phyloP scores from a whole-genome alignment of 2,113 vertebrate species.

The Tyrannus savana region DNA sequence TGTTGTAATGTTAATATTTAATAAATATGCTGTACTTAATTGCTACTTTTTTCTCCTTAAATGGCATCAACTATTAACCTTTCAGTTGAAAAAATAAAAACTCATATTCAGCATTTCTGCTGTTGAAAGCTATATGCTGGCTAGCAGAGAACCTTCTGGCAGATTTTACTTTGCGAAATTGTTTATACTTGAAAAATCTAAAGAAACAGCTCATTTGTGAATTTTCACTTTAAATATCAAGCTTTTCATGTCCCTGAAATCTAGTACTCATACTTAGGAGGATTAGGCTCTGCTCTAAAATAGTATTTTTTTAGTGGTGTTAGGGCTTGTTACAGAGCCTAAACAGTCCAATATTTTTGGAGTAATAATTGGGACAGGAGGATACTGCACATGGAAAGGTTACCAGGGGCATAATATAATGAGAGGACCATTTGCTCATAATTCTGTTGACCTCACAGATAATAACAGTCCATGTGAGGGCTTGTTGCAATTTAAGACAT shows the following conservation, averaged over 20 bases:
- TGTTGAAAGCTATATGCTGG: background rate
- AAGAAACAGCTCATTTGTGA: background rate
- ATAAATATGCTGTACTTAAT: slow-evolving; percentile 37
- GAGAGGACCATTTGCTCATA: background rate
- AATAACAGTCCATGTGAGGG: background rate
- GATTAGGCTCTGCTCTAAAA: background rate
- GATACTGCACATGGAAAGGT: background rate
- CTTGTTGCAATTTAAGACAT: background rate
- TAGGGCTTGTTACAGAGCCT: background rate
- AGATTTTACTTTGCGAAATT: background rate
- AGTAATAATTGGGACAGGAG: background rate
- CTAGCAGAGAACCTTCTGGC: background rate
- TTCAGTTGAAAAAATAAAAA: background rate
- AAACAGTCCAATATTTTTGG: background rate
- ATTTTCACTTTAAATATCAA: background rate
- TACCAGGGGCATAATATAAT: background rate
- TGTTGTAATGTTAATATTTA: slow-evolving; percentile 5
- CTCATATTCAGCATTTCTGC: background rate
- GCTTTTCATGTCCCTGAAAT: background rate
- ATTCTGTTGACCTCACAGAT: background rate
- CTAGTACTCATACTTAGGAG: background rate
- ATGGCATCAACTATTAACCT: background rate
- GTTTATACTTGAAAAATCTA: background rate
- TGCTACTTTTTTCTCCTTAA: background rate
- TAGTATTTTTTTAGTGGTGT: background rate